Evolutionary conservation across 2,797 vertebrate genomes (phyloP), one percentile per base, ranked within the genome.

Genomic region (Alca torda): DNA sequence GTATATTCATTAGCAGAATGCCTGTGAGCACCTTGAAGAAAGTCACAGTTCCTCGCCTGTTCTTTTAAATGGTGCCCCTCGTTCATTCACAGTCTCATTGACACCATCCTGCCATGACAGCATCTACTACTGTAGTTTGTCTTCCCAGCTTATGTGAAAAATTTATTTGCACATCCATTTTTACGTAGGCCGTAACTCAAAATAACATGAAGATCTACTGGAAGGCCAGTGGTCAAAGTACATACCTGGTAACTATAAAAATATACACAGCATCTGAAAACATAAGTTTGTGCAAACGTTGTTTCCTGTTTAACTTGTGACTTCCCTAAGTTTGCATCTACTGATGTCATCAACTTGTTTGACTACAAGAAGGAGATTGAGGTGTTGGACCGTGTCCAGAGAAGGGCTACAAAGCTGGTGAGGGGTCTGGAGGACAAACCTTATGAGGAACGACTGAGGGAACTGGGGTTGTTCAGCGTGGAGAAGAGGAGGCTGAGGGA

Each of bases 81-180:
- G 18, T 11, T 89, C 81, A 63, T 74, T 79, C 67, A 53, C 56
- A 63, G 43, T 59, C 54, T 89, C 74, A 26, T 33, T 73, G 88
- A 26, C 59, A 51, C 35, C 8, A 19, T 65, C 51, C 17, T 18
- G 4, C 51, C 39, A n/a, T 26, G 54, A 82, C 80, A 74, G 90
- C 43, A 67, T 21, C 56, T 54, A 73, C 39, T 46, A 45, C 70
- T 74, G 11, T n/a, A 72, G 56, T 45, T 45, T 69, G 57, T 54
- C 43, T 87, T 69, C 86, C 31, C 48, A 78, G 54, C 3, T 80
- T 41, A 59, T 28, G 53, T 45, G 33, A 84, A 68, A 59, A 53
- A 7, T 50, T 85, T 59, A 67, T 70, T 82, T 70, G 35, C 56
- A 46, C 77, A 82, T 17, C n/a, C 45, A 45, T 87, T 93, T 94